phyloP scores from a whole-genome alignment of 2,797 vertebrate species.

The Hypotaenidia philippensis region DNA sequence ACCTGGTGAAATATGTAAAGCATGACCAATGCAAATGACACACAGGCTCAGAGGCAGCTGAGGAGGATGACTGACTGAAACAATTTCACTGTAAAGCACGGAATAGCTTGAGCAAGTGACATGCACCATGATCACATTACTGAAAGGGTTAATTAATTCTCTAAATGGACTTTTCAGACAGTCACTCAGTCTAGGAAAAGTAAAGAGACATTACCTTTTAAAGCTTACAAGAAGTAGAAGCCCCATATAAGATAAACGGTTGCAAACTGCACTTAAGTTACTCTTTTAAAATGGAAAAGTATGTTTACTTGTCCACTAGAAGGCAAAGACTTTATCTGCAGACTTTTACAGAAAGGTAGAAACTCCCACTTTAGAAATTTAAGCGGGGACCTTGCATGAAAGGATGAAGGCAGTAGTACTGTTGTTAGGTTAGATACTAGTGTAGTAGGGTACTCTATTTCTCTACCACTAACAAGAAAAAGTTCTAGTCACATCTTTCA shows the following conservation, averaged over 20 bases:
- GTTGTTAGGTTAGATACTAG: background rate
- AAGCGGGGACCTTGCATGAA: background rate
- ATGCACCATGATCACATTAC: background rate
- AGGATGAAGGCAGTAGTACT: background rate
- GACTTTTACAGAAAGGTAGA: background rate
- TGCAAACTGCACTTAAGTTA: background rate
- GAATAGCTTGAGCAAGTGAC: background rate
- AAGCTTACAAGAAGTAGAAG: background rate
- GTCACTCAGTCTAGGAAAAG: background rate
- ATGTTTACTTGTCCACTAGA: background rate
- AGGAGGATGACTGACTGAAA: background rate
- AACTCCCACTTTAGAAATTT: background rate
- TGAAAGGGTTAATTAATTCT: slow-evolving; percentile 13
- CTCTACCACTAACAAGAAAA: background rate
- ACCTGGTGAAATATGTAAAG: background rate
- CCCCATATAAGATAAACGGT: background rate
- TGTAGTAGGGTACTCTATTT: background rate
- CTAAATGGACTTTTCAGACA: slow-evolving; percentile 15
- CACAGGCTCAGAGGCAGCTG: background rate
- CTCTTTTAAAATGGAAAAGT: background rate
- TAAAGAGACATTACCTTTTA: background rate
- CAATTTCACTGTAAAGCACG: background rate
- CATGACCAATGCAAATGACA: background rate
- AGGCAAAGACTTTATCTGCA: background rate
- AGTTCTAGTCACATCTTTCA: background rate